Conservation (phyloP, 2,888 invertebrate species). For the Holacanthella duospinosa region DNA sequence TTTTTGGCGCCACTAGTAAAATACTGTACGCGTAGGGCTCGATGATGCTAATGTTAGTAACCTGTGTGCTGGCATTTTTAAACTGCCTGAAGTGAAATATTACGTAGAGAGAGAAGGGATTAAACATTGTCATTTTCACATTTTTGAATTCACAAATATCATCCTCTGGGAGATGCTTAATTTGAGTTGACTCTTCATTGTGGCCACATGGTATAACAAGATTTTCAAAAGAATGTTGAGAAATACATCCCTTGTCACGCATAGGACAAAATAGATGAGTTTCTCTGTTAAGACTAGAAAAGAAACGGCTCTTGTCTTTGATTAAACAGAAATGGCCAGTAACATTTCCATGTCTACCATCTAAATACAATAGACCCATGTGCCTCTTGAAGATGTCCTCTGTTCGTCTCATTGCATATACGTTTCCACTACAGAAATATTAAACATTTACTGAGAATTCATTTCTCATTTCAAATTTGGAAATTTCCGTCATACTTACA, state of each 20-base stretch:
- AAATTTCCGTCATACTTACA: background rate
- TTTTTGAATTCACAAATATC: background rate
- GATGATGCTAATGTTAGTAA: background rate
- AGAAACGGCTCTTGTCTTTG: too few species aligned
- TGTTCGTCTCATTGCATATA: background rate
- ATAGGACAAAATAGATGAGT: background rate
- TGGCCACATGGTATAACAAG: background rate
- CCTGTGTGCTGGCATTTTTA: too few species aligned
- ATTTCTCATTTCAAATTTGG: background rate
- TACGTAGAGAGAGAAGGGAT: background rate
- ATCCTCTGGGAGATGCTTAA: background rate
- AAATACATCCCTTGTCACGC: background rate
- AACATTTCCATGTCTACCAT: background rate
- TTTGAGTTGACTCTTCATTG: background rate
- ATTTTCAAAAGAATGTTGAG: background rate
- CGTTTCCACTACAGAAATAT: background rate
- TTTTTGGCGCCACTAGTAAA: background rate
- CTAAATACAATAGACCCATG: background rate
- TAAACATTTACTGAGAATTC: background rate
- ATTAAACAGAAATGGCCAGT: background rate
- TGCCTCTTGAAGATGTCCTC: background rate
- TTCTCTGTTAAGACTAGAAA: background rate
- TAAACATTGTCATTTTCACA: background rate
- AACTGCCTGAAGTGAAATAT: background rate
- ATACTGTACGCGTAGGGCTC: background rate